phyloP scores from a whole-genome alignment of 2,888 invertebrate genomes.

The Pycnomerus fuliginosus region DNA sequence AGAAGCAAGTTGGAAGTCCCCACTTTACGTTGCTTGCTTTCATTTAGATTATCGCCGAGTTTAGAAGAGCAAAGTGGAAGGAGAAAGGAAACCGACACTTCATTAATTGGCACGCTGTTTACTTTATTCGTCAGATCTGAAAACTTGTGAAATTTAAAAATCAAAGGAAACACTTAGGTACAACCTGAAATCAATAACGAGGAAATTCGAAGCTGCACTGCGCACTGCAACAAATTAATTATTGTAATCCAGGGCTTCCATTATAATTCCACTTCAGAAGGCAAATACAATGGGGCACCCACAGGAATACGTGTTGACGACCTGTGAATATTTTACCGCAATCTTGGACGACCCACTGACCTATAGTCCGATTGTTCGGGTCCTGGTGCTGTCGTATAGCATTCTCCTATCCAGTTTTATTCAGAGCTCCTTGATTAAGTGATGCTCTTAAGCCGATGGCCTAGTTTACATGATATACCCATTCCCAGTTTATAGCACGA shows the following conservation, averaged over 20 bases:
- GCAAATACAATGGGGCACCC: conserved; percentile 9
- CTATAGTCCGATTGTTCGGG: conserved; percentile 15
- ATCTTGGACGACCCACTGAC: conserved; percentile 13
- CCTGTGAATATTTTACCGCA: conserved; percentile 12
- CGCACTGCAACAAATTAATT: no score
- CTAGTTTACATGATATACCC: conserved; percentile 40
- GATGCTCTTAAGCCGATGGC: conserved; percentile 39
- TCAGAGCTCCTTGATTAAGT: conserved; percentile 35
- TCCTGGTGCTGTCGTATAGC: no score
- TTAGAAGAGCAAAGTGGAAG: conserved; percentile 11
- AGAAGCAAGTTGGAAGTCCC: conserved; percentile 10
- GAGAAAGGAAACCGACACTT: background rate
- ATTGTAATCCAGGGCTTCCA: no score
- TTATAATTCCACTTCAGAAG: conserved; percentile 9
- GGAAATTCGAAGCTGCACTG: no score
- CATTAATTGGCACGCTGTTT: conserved; percentile 8
- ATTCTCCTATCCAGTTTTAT: conserved; percentile 14
- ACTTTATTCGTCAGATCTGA: no score
- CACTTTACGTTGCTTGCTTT: conserved; percentile 17
- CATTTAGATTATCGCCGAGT: conserved; percentile 18
- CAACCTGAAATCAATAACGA: no score
- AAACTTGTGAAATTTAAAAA: no score
- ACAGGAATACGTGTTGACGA: conserved; percentile 11
- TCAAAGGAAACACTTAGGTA: no score
- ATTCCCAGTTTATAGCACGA: conserved; percentile 35